Evolutionary conservation across 2,888 invertebrate genomes (phyloP).

Genomic region (Hemistola chrysoprasaria): DNA sequence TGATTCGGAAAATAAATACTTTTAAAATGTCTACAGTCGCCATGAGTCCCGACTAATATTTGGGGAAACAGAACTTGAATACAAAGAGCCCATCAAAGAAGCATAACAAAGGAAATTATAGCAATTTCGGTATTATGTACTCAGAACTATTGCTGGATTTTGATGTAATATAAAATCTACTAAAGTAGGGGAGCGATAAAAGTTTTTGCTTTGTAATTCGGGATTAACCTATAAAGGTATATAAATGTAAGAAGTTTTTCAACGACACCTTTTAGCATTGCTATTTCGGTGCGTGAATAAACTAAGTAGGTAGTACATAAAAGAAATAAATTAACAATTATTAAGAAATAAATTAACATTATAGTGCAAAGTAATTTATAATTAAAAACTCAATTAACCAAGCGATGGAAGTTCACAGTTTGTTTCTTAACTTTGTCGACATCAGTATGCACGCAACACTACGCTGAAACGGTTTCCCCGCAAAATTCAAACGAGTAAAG

Average conservation of each 20-base stretch:
- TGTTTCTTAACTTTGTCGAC: slow-evolving; percentile 60
- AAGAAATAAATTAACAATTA: slow-evolving; percentile 16
- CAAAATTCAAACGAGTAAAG: slow-evolving; percentile 82
- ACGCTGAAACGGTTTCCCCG: slow-evolving; percentile 59
- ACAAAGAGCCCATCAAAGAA: slow-evolving; percentile 6
- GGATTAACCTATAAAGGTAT: too few relatives aligned
- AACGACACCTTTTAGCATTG: slow-evolving; percentile 3
- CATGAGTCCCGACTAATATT: slow-evolving; percentile 19
- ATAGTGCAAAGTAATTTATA: slow-evolving; percentile 36
- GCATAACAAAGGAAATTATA: slow-evolving; percentile 24
- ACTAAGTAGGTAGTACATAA: slow-evolving; percentile 16
- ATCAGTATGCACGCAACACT: slow-evolving; percentile 63
- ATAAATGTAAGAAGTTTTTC: background rate
- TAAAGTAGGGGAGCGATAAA: slow-evolving; percentile 9
- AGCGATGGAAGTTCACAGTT: slow-evolving; percentile 53
- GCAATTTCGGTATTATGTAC: slow-evolving; percentile 16
- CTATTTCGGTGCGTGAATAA: slow-evolving; percentile 10
- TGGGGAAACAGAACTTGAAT: slow-evolving; percentile 20
- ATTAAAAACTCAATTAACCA: slow-evolving; percentile 59
- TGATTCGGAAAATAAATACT: slow-evolving; percentile 12
- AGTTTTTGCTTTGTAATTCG: too few relatives aligned
- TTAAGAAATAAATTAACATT: slow-evolving; percentile 17
- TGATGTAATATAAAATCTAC: slow-evolving; percentile 7
- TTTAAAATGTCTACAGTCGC: slow-evolving; percentile 10
- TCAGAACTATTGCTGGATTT: slow-evolving; percentile 12